phyloP scores from a whole-genome alignment of 2,888 invertebrate species.

The Drosophila mercatorum region DNA sequence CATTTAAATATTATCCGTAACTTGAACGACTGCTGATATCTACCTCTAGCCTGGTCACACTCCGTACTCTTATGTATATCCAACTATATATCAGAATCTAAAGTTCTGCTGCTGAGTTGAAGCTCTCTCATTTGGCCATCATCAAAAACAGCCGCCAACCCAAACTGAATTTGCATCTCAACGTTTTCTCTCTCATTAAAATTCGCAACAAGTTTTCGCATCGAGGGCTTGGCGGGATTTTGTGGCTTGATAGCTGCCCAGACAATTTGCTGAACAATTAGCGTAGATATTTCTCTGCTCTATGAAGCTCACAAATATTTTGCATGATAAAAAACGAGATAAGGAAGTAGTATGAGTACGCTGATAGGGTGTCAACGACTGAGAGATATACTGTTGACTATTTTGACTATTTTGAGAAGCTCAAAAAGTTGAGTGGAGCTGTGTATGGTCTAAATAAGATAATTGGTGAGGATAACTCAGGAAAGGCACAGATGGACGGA shows the following conservation, averaged over 20 bases:
- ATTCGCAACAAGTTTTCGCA: slow-evolving; percentile 4
- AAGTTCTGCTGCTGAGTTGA: neutral
- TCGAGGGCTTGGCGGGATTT: neutral
- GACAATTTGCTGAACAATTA: neutral
- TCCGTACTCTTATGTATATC: neutral
- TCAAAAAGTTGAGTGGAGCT: no score
- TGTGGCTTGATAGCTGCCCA: neutral
- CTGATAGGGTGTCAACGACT: neutral
- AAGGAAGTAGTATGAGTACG: neutral
- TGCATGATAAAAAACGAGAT: neutral
- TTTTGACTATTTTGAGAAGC: neutral
- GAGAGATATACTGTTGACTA: neutral
- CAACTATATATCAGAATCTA: neutral
- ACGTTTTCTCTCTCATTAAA: neutral
- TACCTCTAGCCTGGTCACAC: neutral
- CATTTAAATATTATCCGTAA: neutral
- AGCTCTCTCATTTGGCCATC: neutral
- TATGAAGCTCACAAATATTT: neutral
- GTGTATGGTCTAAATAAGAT: neutral
- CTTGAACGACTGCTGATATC: neutral
- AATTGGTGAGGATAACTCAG: neutral
- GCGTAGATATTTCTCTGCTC: neutral
- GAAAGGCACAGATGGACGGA: neutral
- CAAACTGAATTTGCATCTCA: neutral
- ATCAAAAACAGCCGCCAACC: neutral